Conservation (phyloP, 1,140 invertebrate genomes). For the Pseudomyrmex dendroicus region DNA sequence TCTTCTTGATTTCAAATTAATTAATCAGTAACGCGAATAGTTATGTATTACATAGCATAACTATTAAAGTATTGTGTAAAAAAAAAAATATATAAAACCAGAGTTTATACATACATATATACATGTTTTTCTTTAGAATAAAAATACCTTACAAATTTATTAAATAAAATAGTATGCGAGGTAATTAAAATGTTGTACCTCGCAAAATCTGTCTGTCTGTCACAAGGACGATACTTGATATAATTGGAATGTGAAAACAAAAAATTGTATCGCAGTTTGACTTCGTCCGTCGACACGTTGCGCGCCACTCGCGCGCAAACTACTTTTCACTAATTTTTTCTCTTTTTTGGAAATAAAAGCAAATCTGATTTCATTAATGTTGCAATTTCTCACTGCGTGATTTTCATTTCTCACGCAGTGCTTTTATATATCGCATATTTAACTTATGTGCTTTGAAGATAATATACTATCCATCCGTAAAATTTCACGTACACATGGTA, state of each 20-base stretch:
- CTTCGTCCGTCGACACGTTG: constrained; percentile 12
- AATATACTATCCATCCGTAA: constrained; percentile 2
- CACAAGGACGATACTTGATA: constrained; percentile 16
- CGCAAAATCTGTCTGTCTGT: not conserved
- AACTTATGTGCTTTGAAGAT: constrained; percentile 26
- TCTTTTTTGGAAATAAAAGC: constrained; percentile 47
- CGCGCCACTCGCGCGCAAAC: constrained; percentile 5
- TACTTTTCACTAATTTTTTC: no score
- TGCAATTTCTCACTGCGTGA: constrained; percentile 26
- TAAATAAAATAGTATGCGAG: constrained; percentile 20
- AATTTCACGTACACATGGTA: constrained; percentile 5
- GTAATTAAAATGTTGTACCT: not conserved
- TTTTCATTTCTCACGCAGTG: constrained; percentile 22
- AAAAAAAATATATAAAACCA: constrained; percentile 17
- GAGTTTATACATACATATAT: not conserved
- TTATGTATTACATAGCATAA: constrained; percentile 37
- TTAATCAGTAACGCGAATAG: constrained; percentile 38
- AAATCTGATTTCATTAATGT: constrained; percentile 50
- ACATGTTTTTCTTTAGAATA: constrained; percentile 20
- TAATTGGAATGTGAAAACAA: not conserved
- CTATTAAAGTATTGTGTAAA: constrained; percentile 25
- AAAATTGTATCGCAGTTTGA: constrained; percentile 39
- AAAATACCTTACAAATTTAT: constrained; percentile 28
- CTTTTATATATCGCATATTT: constrained; percentile 43
- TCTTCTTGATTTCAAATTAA: constrained; percentile 15